Percentiles rank a stretch among this genome's conserved stretches.
phyloP scores from a whole-genome alignment of 2,797 vertebrate genomes.

The Psittacula derbiana region DNA sequence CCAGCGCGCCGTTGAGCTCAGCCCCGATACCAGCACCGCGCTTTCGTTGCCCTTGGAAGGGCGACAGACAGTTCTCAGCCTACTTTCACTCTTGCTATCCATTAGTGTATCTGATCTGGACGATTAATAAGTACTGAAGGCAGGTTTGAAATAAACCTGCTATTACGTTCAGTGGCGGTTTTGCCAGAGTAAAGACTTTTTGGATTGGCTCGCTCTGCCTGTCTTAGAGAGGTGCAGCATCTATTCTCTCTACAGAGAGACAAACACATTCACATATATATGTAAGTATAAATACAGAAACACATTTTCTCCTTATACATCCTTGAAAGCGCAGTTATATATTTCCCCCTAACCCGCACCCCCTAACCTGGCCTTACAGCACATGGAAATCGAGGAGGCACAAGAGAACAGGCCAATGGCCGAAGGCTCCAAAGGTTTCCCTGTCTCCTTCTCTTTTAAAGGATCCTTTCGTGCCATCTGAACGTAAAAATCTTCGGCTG shows the following conservation, averaged over 20 bases:
- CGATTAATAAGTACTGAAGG: neutral
- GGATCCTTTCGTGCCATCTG: neutral
- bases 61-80: neutral
- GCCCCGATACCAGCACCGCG: neutral
- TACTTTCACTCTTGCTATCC: neutral
- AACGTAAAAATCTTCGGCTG: conserved; percentile 19
- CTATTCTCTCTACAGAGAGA: neutral
- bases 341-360: neutral
- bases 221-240: neutral
- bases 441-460: neutral
- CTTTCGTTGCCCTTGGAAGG: conserved; percentile 23
- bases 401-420: neutral
- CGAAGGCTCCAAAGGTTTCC: neutral
- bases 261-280: neutral
- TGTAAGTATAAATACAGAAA: neutral
- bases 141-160: conserved; percentile 16
- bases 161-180: neutral
- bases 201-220: neutral
- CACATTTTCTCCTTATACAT: neutral
- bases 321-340: neutral
- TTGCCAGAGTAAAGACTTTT: neutral
- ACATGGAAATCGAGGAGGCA: neutral
- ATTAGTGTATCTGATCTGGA: conserved; percentile 10
- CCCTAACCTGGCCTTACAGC: neutral
- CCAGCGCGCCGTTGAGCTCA: neutral